phyloP scores from a whole-genome alignment of 1,140 invertebrate species.

The Sminthurides bifidus region DNA sequence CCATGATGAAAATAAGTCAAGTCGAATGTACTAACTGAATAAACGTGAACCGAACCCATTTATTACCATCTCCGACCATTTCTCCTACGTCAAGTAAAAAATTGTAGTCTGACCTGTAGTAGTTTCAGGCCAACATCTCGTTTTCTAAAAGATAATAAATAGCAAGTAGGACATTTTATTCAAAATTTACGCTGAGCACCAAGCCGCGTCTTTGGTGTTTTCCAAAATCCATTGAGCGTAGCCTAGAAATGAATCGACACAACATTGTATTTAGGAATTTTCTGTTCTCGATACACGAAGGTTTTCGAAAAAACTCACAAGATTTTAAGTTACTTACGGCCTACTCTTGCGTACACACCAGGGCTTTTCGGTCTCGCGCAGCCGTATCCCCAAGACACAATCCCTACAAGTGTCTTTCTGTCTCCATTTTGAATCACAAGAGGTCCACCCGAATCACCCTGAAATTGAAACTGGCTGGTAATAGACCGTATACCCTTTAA shows the following conservation, averaged over 20 bases:
- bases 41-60: too few species aligned
- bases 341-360: constrained; percentile 22
- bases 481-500: not conserved
- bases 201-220: constrained; percentile 21
- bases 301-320: not conserved
- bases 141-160: too few species aligned
- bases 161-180: too few species aligned
- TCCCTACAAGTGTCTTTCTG: constrained; percentile 27
- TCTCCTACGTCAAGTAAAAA: too few species aligned
- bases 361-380: constrained; percentile 6
- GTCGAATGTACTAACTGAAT: too few species aligned
- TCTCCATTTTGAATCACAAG: constrained; percentile 22
- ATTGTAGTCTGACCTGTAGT: too few species aligned
- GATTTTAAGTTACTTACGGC: constrained; percentile 15
- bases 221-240: constrained; percentile 25
- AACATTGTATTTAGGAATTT: not conserved
- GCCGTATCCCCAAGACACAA: constrained; percentile 29
- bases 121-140: too few species aligned
- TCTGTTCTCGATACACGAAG: not conserved
- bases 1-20: too few species aligned
- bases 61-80: too few species aligned
- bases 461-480: not conserved
- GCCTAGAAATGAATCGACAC: not conserved
- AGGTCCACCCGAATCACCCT: constrained; percentile 25
- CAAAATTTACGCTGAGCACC: too few species aligned